A percentile compares a stretch with the other conserved stretches of the same genome.
Conservation (phyloP, 2,113 vertebrate species). For the Odocoileus virginianus region DNA sequence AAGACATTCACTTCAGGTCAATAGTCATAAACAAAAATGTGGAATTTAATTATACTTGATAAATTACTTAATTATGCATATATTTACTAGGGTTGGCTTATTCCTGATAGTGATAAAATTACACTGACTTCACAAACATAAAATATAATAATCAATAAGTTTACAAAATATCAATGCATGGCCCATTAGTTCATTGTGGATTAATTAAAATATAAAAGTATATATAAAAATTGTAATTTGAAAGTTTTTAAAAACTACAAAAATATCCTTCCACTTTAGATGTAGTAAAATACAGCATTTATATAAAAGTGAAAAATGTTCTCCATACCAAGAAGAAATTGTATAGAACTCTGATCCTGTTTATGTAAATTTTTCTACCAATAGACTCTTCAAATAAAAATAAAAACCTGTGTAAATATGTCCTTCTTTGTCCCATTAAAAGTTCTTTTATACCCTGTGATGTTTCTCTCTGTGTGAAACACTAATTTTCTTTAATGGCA, state of each 20-base stretch:
- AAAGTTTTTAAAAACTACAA: neutral
- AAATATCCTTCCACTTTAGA: neutral
- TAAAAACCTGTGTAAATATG: neutral
- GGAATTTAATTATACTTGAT: neutral
- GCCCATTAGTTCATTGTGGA: neutral
- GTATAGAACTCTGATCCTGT: neutral
- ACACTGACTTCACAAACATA: neutral
- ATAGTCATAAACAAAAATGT: neutral
- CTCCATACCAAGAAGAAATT: neutral
- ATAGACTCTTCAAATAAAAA: neutral
- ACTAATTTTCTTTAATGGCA: neutral
- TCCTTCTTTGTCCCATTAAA: neutral
- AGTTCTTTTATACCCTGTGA: accelerated
- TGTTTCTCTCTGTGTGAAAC: neutral
- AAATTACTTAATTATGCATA: neutral
- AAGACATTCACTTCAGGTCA: neutral
- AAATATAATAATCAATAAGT: neutral
- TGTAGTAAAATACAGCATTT: neutral
- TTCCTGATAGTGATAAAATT: neutral
- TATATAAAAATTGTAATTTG: neutral
- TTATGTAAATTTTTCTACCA: neutral
- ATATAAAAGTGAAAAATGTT: neutral
- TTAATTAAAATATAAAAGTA: neutral
- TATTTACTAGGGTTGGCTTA: neutral
- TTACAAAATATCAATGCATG: neutral